A percentile compares a stretch with the other conserved stretches of the same genome.
Evolutionary conservation across 2,113 vertebrate genomes (phyloP).

Genomic region (Microtus richardsoni): DNA sequence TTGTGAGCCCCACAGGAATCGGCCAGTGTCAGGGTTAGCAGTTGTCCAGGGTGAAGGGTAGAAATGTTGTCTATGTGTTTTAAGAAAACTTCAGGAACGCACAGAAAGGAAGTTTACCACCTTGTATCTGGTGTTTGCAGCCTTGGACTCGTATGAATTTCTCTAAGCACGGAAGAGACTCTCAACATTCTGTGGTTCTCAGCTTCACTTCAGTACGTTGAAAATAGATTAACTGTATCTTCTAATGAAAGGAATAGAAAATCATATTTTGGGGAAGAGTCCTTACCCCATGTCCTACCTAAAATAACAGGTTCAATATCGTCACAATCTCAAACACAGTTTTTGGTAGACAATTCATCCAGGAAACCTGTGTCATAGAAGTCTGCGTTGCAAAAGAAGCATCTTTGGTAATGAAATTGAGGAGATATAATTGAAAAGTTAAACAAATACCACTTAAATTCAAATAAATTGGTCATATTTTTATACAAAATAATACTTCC

Average conservation of each 20-base stretch:
- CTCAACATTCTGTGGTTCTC: too few relatives aligned
- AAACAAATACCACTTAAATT: slow-evolving; percentile 51
- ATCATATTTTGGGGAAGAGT: too few relatives aligned
- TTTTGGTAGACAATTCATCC: not conserved
- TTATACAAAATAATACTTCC: slow-evolving; percentile 33
- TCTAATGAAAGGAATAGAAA: too few relatives aligned
- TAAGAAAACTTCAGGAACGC: slow-evolving; percentile 47
- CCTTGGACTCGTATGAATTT: too few relatives aligned
- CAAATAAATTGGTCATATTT: slow-evolving; percentile 54
- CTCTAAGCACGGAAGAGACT: too few relatives aligned
- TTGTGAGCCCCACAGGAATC: not conserved
- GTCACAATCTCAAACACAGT: too few relatives aligned
- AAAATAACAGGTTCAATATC: too few relatives aligned
- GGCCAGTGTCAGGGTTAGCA: not conserved
- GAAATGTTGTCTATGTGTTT: slow-evolving; percentile 40
- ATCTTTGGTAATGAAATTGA: not conserved
- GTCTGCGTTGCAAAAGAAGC: slow-evolving; percentile 36
- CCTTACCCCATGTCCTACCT: too few relatives aligned
- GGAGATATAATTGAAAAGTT: slow-evolving; percentile 50
- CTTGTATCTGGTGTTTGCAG: too few relatives aligned
- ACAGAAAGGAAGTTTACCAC: not conserved
- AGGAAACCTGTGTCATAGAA: slow-evolving; percentile 13
- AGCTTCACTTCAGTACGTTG: too few relatives aligned
- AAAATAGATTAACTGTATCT: too few relatives aligned
- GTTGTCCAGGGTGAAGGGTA: not conserved